These are phyloP conservation scores for Drosophila peninsularis DNA, from an alignment of 2,888 invertebrate genomes.

Conservation along the genomic window DNA sequence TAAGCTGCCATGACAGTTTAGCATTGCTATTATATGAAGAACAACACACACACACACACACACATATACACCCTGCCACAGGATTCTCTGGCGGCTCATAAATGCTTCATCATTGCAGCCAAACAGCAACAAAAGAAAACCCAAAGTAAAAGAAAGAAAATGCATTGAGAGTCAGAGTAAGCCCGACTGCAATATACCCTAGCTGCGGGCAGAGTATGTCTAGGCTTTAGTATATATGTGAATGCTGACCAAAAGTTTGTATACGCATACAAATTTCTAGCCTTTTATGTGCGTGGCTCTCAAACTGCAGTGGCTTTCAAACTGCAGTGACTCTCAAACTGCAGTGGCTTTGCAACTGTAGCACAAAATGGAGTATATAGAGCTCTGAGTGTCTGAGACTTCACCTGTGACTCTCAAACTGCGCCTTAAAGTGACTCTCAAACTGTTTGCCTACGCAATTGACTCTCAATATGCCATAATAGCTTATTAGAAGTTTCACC, in stretches of 20 bases:
- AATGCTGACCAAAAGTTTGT: neutral
- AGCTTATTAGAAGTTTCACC: too few relatives aligned
- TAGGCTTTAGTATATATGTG: too few relatives aligned
- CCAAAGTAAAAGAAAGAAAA: neutral
- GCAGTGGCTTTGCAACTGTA: neutral
- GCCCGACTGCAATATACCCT: slow-evolving; percentile 12
- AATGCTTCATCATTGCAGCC: slow-evolving; percentile 52
- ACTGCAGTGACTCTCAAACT: too few relatives aligned
- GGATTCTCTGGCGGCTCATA: slow-evolving; percentile 17
- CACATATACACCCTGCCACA: neutral
- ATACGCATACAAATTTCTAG: too few relatives aligned
- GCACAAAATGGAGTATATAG: neutral
- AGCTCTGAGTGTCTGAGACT: neutral
- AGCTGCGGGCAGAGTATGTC: neutral
- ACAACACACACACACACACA: neutral
- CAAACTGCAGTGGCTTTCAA: too few relatives aligned
- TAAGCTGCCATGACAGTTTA: slow-evolving; percentile 43
- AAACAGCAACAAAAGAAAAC: neutral
- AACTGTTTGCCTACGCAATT: too few relatives aligned
- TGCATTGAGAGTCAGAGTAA: neutral
- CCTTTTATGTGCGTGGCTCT: too few relatives aligned
- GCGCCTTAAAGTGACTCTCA: too few relatives aligned
- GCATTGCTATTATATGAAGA: slow-evolving; percentile 18
- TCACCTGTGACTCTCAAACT: neutral
- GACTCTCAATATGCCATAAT: too few relatives aligned